Evolutionary conservation across 2,888 invertebrate genomes (phyloP), one percentile per base, ranked within the genome.

Genomic region (Eupithecia inturbata): DNA sequence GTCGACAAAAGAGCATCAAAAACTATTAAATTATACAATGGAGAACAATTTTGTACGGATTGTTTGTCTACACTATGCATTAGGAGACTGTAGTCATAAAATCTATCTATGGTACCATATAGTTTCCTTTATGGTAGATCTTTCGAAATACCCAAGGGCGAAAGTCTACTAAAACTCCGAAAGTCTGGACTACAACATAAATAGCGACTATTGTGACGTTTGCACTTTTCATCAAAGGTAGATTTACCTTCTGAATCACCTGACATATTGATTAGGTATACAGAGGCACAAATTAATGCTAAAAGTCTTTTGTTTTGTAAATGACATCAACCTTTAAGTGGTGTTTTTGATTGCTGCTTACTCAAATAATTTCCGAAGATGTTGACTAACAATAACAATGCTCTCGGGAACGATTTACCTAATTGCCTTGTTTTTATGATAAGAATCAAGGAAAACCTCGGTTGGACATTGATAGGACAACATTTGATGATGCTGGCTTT

Each of bases 321-420:
- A 75, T 74, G 76, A 75, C 76, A 79, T 77, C 79, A 72, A 73
- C 63, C 3, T 63, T 70, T 36, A n/a, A 41, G 57, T 62, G 12
- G 0, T 4, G 7, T 31, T 62, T 60, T 28, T 36, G n/a, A n/a
- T 10, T 68, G 16, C 41, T 63, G n/a, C 57, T 57, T 57, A 57
- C 26, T 57, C 57, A 57, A 31, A 62, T 31, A 12, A 64, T 64
- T 70, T 74, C 71, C 53, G 36, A 75, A 66, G 71, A 68, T 74
- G 64, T 76, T 76, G 76, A 73, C 79, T 75, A 77, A 76, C 73
- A 31, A 62, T 31, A 28, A 76, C 73, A 31, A 62, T 31, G 16
- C 41, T 62, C 19, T 70, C 39, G 60, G 64, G 45, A 72, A 39
- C 14, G 73, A 53, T 72, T 67, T 72, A 12, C 53, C 68, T 74